Evolutionary conservation across 2,797 vertebrate species (phyloP).

Genomic region (Astyanax mexicanus): DNA sequence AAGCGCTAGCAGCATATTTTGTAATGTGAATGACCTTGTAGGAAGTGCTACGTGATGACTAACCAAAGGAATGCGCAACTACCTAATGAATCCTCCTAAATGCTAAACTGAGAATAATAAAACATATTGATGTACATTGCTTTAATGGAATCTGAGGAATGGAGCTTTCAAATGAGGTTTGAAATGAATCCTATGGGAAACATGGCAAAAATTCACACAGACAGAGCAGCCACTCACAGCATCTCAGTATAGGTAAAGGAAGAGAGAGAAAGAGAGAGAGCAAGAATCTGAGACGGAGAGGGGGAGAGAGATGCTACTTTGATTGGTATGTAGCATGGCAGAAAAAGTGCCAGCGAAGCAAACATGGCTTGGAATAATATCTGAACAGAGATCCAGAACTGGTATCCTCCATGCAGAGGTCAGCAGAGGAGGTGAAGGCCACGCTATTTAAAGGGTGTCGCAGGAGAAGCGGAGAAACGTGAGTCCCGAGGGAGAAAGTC

Average conservation of each 20-base stretch:
- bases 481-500: slow-evolving; percentile 20
- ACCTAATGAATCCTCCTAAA: background rate
- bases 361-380: slow-evolving; percentile 13
- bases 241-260: no score
- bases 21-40: background rate
- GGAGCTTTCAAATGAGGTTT: no score
- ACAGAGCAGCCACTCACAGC: background rate
- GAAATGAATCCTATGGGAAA: background rate
- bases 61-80: background rate
- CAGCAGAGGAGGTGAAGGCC: slow-evolving; percentile 57
- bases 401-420: slow-evolving; percentile 50
- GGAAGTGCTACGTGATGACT: background rate
- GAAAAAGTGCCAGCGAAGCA: slow-evolving; percentile 9
- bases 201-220: background rate
- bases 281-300: no score
- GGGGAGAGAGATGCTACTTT: no score
- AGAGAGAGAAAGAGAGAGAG: no score
- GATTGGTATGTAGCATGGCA: slow-evolving; percentile 1
- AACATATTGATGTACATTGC: no score
- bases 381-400: slow-evolving; percentile 29
- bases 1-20: background rate
- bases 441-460: slow-evolving; percentile 64
- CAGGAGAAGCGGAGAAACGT: background rate
- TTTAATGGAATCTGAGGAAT: background rate
- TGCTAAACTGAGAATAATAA: background rate